These are phyloP conservation scores for Acanthosepion pharaonis DNA, from an alignment of 2,888 invertebrate genomes.

Conservation along the genomic window DNA sequence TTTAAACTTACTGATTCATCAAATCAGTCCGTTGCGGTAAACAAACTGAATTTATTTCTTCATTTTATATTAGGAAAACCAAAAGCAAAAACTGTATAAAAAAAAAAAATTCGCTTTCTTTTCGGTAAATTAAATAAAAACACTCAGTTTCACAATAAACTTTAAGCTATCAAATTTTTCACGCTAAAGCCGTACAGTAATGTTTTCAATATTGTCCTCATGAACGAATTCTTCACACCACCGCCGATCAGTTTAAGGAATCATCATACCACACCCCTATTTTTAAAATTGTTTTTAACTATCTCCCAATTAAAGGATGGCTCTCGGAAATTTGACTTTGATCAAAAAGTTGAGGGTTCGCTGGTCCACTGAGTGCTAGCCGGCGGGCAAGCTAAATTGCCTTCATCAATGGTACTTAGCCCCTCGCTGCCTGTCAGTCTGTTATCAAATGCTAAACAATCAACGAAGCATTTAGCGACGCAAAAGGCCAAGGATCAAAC, in stretches of 20 bases:
- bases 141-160: neutral
- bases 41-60: neutral
- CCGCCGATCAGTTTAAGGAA: neutral
- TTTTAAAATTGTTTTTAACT: constrained; percentile 8
- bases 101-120: neutral
- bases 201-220: neutral
- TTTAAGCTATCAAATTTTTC: constrained; percentile 14
- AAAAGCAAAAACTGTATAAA: neutral
- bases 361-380: neutral
- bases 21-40: neutral
- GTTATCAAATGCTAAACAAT: neutral
- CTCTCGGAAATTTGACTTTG: constrained; percentile 8
- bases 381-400: neutral
- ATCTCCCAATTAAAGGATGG: constrained; percentile 9
- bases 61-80: neutral
- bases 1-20: neutral
- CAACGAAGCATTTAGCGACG: neutral
- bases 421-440: neutral
- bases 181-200: neutral
- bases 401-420: constrained; percentile 23
- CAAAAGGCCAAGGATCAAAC: constrained; percentile 33
- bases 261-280: neutral
- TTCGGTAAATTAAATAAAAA: neutral
- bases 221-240: neutral
- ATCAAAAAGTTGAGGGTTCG: constrained; percentile 16